phyloP scores from a whole-genome alignment of 2,888 invertebrate species.

The Apomyelois bistriatella region DNA sequence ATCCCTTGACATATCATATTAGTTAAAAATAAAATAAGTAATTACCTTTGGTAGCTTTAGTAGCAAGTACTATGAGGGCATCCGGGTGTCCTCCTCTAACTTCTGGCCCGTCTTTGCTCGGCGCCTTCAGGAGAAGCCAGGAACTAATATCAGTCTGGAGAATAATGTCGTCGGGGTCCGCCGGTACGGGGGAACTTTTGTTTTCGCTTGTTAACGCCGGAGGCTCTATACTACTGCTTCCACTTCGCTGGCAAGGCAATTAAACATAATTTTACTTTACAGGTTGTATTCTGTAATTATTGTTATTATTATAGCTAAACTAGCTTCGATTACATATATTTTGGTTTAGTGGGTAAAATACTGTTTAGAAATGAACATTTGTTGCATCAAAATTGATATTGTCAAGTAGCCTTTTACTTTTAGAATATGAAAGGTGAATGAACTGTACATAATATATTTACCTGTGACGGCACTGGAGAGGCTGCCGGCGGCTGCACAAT shows the following conservation, averaged over 20 bases:
- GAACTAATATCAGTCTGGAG: conserved; percentile 90
- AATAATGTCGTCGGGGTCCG: conserved; percentile 80
- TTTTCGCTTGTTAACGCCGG: conserved; percentile 29
- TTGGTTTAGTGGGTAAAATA: too few species aligned
- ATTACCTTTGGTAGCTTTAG: conserved; percentile 93
- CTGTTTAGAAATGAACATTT: too few species aligned
- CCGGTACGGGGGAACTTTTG: conserved; percentile 27
- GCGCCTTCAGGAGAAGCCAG: conserved; percentile 89
- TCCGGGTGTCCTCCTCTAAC: conserved; percentile 96
- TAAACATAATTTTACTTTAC: conserved; percentile 1
- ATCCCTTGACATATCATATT: conserved; percentile 7
- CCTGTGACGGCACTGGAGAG: conserved; percentile 71
- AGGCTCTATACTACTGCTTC: conserved; percentile 53
- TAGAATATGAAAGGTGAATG: too few species aligned
- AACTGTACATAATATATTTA: conserved; percentile 26
- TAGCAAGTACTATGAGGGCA: conserved; percentile 97
- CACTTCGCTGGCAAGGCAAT: conserved; percentile 47
- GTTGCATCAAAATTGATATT: too few species aligned
- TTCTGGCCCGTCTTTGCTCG: conserved; percentile 93
- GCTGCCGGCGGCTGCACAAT: conserved; percentile 53
- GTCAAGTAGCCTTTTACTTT: too few species aligned
- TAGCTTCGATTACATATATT: too few species aligned
- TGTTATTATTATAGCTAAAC: too few species aligned
- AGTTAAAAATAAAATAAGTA: background rate
- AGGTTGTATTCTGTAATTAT: too few species aligned